These are phyloP conservation scores for Staurois parvus DNA, from an alignment of 2,797 vertebrate species.

Conservation along the genomic window DNA sequence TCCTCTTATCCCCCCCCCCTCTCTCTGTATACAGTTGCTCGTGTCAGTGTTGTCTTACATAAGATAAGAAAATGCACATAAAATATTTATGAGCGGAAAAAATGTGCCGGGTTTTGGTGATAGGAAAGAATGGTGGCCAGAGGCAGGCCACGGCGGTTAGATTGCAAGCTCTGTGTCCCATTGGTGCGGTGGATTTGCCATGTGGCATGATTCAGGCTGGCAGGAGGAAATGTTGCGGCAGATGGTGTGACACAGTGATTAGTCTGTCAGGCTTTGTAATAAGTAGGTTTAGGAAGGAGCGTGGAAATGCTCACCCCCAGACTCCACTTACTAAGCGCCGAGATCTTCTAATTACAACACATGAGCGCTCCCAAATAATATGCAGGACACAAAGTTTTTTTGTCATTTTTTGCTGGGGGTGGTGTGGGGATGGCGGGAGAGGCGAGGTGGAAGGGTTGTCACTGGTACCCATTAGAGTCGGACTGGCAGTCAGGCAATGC, in stretches of 20 bases:
- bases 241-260: slow-evolving; percentile 52
- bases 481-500: not conserved
- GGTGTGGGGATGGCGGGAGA: not conserved
- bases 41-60: slow-evolving; percentile 38
- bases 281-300: slow-evolving; percentile 16
- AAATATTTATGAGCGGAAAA: slow-evolving; percentile 39
- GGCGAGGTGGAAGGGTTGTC: not conserved
- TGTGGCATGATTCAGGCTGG: slow-evolving; percentile 46
- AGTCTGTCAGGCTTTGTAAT: slow-evolving; percentile 50
- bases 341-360: not conserved
- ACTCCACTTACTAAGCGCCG: not conserved
- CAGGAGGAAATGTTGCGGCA: slow-evolving; percentile 27
- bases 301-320: slow-evolving; percentile 20
- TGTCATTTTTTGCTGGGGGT: not conserved
- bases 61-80: slow-evolving; percentile 35
- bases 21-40: not conserved
- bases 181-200: slow-evolving; percentile 13
- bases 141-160: not conserved
- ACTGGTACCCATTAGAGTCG: not conserved
- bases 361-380: not conserved
- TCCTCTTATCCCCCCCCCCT: not conserved
- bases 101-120: not conserved
- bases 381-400: not conserved
- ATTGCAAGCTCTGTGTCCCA: slow-evolving; percentile 45
- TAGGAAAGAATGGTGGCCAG: not conserved